A percentile compares a stretch with the other conserved stretches of the same genome.
Conservation (phyloP, 2,888 invertebrate genomes). For the Drepana falcataria region DNA sequence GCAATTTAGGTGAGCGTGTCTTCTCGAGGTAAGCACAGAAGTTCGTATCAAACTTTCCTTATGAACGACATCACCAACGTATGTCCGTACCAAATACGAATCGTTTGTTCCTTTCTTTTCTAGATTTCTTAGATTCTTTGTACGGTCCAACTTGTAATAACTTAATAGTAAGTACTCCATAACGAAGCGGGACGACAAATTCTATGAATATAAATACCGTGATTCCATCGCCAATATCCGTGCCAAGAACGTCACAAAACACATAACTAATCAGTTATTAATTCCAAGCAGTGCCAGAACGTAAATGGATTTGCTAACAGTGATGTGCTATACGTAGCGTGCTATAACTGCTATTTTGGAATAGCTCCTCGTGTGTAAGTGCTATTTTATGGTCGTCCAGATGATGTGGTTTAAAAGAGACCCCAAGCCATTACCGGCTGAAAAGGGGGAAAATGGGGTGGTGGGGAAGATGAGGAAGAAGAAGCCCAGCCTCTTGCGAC, state of each 20-base stretch:
- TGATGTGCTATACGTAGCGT: not conserved
- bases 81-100: no score
- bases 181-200: not conserved
- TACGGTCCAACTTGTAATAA: no score
- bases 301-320: not conserved
- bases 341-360: conserved; percentile 3
- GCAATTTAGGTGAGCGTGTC: no score
- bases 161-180: not conserved
- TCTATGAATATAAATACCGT: not conserved
- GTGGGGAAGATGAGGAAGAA: conserved; percentile 61
- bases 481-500: conserved; percentile 56
- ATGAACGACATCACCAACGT: no score
- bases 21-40: no score
- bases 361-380: conserved; percentile 8
- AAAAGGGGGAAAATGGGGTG: conserved; percentile 54
- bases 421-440: conserved; percentile 57
- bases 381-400: conserved; percentile 32
- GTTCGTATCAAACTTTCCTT: no score
- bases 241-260: not conserved
- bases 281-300: not conserved
- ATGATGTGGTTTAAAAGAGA: conserved; percentile 76
- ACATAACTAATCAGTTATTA: not conserved
- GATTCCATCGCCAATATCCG: not conserved
- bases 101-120: no score
- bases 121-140: no score